Evolutionary conservation across 1,140 invertebrate species (phyloP), one percentile per base, ranked within the genome.

Genomic region (Apocrypta bakeri): DNA sequence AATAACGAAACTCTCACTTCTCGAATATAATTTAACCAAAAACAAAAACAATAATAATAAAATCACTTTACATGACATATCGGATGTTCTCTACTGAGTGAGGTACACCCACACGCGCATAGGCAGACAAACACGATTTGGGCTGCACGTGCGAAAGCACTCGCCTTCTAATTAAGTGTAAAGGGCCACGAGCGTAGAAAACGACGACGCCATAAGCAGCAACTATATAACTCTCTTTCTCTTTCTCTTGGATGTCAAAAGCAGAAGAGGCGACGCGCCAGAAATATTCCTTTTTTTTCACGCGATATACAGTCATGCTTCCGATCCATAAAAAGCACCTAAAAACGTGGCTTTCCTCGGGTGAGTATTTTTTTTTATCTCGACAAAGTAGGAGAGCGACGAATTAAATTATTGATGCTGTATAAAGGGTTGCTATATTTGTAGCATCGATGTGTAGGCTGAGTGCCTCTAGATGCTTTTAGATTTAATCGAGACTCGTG

Each of bases 71-170:
- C 1, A 21, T 14, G 7, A 56, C 14, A 6, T 56, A 21, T 21
- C 21, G n/a, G 17, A 56, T 56, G 6, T 21, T 3, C 48, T 21
- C 48, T 6, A 2, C 21, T 24, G 21, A 6, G n/a, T 25, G 21
- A 33, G n/a, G 14, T 6, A n/a, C n/a, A 31, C 71, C 6, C 37
- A 40, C n/a, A 72, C 6, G 0, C 14, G 40, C n/a, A 31, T 2
- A 2, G 25, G 37, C 37, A 25, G 24, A 14, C 37, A 71, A 29
- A 71, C 68, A 29, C 64, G 27, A 29, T 29, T 29, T 25, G 25
- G 25, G 25, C 27, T 9, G 71, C 71, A 72, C 71, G 71, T 72
- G 71, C 33, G 21, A 72, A 72, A 72, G 71, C 71, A 72, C 71
- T 72, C 71, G 71, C 11, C 31, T 33, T 12, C 12, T 72, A 72